Conservation (phyloP, 2,797 vertebrate species). For the Phoeniculus purpureus region DNA sequence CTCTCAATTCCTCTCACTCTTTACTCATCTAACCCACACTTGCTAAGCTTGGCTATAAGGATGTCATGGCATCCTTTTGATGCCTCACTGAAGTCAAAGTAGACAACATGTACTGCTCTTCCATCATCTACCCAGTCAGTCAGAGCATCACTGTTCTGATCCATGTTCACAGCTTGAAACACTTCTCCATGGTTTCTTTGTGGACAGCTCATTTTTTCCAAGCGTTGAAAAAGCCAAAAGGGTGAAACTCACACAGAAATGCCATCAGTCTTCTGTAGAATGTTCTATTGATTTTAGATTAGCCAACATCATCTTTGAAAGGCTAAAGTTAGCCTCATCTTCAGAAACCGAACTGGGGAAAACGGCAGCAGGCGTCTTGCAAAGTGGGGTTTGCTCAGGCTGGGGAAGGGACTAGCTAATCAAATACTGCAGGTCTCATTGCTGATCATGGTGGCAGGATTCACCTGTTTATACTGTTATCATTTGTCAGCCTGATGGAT, state of each 20-base stretch:
- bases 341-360: not conserved
- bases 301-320: not conserved
- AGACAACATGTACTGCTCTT: too few species aligned
- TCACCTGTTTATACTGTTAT: not conserved
- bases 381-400: not conserved
- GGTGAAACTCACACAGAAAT: not conserved
- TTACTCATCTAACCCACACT: too few species aligned
- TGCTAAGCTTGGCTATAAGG: too few species aligned
- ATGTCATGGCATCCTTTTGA: too few species aligned
- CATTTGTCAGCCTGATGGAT: not conserved
- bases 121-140: too few species aligned
- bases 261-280: not conserved
- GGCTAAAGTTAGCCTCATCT: not conserved
- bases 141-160: not conserved
- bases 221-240: not conserved
- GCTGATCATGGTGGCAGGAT: not conserved
- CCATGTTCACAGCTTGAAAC: not conserved
- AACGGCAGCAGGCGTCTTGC: not conserved
- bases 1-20: too few species aligned
- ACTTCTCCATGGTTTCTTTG: not conserved
- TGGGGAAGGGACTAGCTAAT: not conserved
- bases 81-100: too few species aligned
- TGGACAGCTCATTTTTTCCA: conserved; percentile 4
- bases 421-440: not conserved
- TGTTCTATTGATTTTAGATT: conserved; percentile 34